phyloP scores from a whole-genome alignment of 1,140 invertebrate species.

The Hyposmocoma kahamanoa region DNA sequence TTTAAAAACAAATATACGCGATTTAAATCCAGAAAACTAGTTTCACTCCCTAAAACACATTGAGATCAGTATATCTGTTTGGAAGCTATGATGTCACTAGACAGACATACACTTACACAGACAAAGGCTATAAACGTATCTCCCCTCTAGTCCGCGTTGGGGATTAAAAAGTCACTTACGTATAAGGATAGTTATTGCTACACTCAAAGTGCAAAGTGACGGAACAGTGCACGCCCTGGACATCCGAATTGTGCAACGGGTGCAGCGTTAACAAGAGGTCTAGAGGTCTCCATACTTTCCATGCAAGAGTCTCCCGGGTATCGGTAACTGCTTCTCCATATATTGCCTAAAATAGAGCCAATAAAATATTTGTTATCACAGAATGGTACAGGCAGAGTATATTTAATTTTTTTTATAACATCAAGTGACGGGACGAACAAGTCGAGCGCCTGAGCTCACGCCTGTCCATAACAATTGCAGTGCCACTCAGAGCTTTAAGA shows the following conservation, averaged over 20 bases:
- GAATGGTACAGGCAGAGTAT: neutral
- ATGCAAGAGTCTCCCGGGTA: conserved; percentile 69
- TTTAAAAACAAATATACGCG: too few species aligned
- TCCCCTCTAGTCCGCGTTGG: too few species aligned
- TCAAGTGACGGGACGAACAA: too few species aligned
- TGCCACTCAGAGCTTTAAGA: too few species aligned
- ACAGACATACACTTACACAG: too few species aligned
- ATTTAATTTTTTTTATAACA: neutral
- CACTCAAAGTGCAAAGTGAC: conserved; percentile 83
- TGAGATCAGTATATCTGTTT: too few species aligned
- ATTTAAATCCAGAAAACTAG: too few species aligned
- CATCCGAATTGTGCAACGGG: conserved; percentile 78
- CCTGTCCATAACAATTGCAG: too few species aligned
- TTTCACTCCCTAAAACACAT: too few species aligned
- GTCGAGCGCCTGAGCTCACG: too few species aligned
- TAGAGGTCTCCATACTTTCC: conserved; percentile 78
- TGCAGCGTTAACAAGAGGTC: conserved; percentile 79
- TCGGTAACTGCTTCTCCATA: conserved; percentile 77
- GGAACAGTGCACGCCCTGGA: conserved; percentile 76
- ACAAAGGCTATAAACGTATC: too few species aligned
- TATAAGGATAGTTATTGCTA: conserved; percentile 80
- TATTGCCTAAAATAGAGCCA: conserved; percentile 73
- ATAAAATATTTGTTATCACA: conserved; percentile 1
- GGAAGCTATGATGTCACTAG: too few species aligned
- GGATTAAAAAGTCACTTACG: conserved; percentile 71